phyloP scores from a whole-genome alignment of 2,888 invertebrate genomes.

The Nomada ferruginata region DNA sequence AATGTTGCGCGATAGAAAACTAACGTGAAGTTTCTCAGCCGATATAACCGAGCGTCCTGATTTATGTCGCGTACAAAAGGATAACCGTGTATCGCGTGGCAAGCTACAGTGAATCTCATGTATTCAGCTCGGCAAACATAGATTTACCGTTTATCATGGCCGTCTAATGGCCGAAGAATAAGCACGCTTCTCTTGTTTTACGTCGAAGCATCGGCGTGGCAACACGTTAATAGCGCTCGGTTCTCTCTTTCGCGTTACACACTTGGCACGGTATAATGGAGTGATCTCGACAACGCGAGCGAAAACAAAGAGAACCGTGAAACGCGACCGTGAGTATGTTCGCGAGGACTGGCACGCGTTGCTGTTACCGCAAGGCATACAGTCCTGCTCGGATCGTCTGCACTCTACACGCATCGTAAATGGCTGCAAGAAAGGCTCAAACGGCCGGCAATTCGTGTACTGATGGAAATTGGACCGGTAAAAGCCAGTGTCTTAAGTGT shows the following conservation, averaged over 20 bases:
- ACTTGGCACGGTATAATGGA: constrained; percentile 68
- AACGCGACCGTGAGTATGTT: constrained; percentile 48
- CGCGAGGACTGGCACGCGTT: constrained; percentile 58
- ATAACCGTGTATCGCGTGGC: not conserved
- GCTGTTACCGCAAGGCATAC: constrained; percentile 60
- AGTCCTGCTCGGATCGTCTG: constrained; percentile 17
- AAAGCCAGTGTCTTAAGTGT: constrained; percentile 19
- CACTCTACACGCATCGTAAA: constrained; percentile 35
- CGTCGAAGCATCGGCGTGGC: constrained; percentile 7
- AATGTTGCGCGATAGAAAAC: not conserved
- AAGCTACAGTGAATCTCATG: not conserved
- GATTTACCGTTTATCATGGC: constrained; percentile 29
- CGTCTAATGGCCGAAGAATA: constrained; percentile 33
- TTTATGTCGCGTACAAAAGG: constrained; percentile 21
- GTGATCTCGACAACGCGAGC: constrained; percentile 67
- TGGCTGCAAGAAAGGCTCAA: constrained; percentile 23
- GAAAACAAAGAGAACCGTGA: constrained; percentile 63
- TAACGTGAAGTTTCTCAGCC: constrained; percentile 5
- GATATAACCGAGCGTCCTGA: constrained; percentile 25
- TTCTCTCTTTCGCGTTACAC: constrained; percentile 51
- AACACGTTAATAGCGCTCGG: constrained; percentile 12
- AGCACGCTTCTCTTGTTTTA: constrained; percentile 16
- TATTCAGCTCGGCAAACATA: constrained; percentile 10
- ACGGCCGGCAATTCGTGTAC: constrained; percentile 36
- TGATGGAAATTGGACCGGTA: constrained; percentile 45